Evolutionary conservation across 2,113 vertebrate genomes (phyloP), one percentile per base, ranked within the genome.

Genomic region (Coptodon rendalli): DNA sequence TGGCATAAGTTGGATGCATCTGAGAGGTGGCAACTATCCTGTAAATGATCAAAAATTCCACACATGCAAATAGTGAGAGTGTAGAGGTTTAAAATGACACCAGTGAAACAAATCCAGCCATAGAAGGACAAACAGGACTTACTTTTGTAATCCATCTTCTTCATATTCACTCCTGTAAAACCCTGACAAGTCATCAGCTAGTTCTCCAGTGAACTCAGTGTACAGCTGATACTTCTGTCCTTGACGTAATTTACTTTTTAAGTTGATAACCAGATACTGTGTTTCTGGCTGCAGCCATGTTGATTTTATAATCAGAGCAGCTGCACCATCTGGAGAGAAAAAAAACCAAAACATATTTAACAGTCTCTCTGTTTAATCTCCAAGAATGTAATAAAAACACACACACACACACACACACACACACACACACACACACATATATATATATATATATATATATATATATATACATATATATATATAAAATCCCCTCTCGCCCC

Each of bases 81-180:
- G 71, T 34, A 54, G 9, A 63, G 3, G 27, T 45, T 43, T 50
- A 6, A 71, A 16, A 17, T 82, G 2, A 19, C 6, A 38, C 36
- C 12, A 59, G 24, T 11, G 14, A 36, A 63, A 48, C 40, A 54
- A 6, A 52, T 53, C 2, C 16, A 52, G 22, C 59, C 27, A 45
- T 4, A 82, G 36, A 56, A 5, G 4, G 7, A 57, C 17, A 81
- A 2, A 10, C 2, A 80, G 11, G 43, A 84, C 97, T 91, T 87
- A 98, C 98, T 94, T 98, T 43, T 0, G 29, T 0, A 71, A 45
- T 0, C 8, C 7, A 0, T 79, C 68, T 0, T 98, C 97, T 1
- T 5, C 2, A 68, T 99, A 98, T 86, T 98, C 97, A 8, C 98
- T 99, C 84, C 98, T 96, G 91, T 99, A 99, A 93, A 99, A 98